Conservation (phyloP, 2,888 invertebrate genomes). For the Drosophila kambysellisi region DNA sequence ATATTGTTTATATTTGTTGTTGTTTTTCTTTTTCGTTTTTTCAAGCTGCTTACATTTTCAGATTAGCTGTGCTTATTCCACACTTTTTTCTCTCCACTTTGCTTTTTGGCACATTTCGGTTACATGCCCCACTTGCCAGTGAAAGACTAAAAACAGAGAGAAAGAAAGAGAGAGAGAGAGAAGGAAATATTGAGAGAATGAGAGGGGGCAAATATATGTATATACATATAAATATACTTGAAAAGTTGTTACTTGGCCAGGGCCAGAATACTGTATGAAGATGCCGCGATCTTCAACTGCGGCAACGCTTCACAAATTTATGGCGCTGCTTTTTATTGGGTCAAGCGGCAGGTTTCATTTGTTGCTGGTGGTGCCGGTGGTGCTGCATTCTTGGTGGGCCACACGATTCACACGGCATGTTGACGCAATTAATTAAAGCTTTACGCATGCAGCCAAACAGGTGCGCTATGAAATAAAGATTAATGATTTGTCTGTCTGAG, state of each 20-base stretch:
- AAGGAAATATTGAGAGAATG: not conserved
- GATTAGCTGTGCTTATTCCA: constrained; percentile 69
- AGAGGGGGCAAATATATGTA: constrained; percentile 1
- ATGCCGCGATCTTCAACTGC: constrained; percentile 47
- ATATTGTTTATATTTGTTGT: not conserved
- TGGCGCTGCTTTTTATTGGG: constrained; percentile 71
- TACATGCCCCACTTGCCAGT: constrained; percentile 71
- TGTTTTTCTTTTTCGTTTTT: constrained; percentile 3
- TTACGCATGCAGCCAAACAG: constrained; percentile 32
- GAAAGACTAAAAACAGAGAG: constrained; percentile 27
- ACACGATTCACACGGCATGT: constrained; percentile 38
- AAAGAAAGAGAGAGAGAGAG: not conserved
- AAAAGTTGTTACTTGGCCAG: constrained; percentile 52
- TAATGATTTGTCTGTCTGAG: constrained; percentile 30
- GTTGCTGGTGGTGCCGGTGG: constrained; percentile 18
- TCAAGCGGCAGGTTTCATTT: constrained; percentile 74
- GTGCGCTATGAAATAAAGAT: constrained; percentile 36
- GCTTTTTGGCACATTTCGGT: constrained; percentile 74
- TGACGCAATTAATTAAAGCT: constrained; percentile 70
- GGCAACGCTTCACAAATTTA: constrained; percentile 60
- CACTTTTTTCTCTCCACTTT: constrained; percentile 39
- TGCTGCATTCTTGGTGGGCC: constrained; percentile 69
- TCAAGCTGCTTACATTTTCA: constrained; percentile 68
- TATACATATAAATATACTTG: constrained; percentile 43
- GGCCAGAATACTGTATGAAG: constrained; percentile 36